These are phyloP conservation scores for Pasiphila rectangulata DNA, from an alignment of 2,888 invertebrate genomes.

Conservation along the genomic window DNA sequence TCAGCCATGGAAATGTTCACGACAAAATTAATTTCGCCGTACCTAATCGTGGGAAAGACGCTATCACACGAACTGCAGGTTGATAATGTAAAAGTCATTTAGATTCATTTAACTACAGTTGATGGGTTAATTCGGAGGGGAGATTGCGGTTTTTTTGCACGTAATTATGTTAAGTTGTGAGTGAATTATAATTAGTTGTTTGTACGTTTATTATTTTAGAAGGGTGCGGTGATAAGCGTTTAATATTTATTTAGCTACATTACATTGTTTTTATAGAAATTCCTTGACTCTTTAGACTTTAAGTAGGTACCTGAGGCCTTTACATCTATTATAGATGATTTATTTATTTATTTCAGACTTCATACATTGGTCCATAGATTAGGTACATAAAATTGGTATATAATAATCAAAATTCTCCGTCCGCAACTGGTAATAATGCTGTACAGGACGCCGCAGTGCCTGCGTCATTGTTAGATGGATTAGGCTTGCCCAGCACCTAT, in stretches of 20 bases:
- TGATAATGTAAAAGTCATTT: slow-evolving; percentile 29
- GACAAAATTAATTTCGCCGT: slow-evolving; percentile 28
- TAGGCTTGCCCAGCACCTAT: too few relatives aligned
- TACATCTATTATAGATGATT: too few relatives aligned
- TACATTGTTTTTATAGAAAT: slow-evolving; percentile 19
- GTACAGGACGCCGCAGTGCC: too few relatives aligned
- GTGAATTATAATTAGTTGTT: slow-evolving; percentile 23
- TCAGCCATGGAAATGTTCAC: slow-evolving; percentile 17
- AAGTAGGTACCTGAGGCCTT: too few relatives aligned
- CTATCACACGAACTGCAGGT: slow-evolving; percentile 19
- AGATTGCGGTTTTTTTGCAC: slow-evolving; percentile 18
- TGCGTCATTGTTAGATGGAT: too few relatives aligned
- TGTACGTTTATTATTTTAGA: background rate
- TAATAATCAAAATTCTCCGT: too few relatives aligned
- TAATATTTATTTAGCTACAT: background rate
- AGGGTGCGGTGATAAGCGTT: background rate
- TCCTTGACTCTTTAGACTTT: too few relatives aligned
- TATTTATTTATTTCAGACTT: too few relatives aligned
- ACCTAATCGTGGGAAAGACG: slow-evolving; percentile 32
- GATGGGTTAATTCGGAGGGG: slow-evolving; percentile 19
- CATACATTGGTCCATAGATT: too few relatives aligned
- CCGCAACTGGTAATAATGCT: too few relatives aligned
- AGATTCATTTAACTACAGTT: slow-evolving; percentile 27
- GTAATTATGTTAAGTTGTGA: slow-evolving; percentile 16
- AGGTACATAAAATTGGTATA: too few relatives aligned